Base-by-base conservation (phyloP, 2,797 vertebrate species). In the Scomberomorus guttatus region DNA sequence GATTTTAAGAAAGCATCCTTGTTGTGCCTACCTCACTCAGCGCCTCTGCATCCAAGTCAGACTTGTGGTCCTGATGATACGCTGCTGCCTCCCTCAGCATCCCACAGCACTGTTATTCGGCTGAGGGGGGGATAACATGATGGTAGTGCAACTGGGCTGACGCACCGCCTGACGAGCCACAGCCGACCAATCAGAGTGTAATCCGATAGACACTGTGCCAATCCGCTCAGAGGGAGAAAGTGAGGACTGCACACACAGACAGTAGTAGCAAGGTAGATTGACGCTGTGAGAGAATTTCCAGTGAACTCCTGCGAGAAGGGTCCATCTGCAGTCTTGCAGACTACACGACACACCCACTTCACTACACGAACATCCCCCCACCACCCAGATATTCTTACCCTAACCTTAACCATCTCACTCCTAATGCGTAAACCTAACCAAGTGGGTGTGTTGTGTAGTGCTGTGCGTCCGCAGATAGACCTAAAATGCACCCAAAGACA, bases 201-300 rank as follows among this genome's bases (percentile, higher is more conserved):
- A 87, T 84, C 81, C 88, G 79, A 79, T 61, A n/a, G 58, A 79
- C 22, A 12, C 34, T 72, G 51, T n/a, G 65, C 94, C 94, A 95
- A 95, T 95, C 93, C 61, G 66, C 77, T 70, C 61, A 51, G 9
- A 72, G 77, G 59, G 68, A 59, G 75, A 77, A 77, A 68, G 70
- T 3, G 62, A 64, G 62, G 50, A 42, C 66, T 67, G 85, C 74
- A 13, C 20, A 13, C 18, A 46, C 12, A 42, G 51, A 46, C 75
- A 44, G 39, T 24, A 57, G 75, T 69, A 96, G 92, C 95, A 95
- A 85, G 95, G 81, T 96, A 92, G 95, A 91, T 92, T 94, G 95
- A 93, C 88, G 87, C 89, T 85, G 89, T 92, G 80, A 39, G 89
- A 92, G 86, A 91, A 94, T 94, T 78, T 81, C 20, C 52, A 59